Evolutionary conservation across 2,797 vertebrate genomes (phyloP).

Genomic region (Cygnus olor): DNA sequence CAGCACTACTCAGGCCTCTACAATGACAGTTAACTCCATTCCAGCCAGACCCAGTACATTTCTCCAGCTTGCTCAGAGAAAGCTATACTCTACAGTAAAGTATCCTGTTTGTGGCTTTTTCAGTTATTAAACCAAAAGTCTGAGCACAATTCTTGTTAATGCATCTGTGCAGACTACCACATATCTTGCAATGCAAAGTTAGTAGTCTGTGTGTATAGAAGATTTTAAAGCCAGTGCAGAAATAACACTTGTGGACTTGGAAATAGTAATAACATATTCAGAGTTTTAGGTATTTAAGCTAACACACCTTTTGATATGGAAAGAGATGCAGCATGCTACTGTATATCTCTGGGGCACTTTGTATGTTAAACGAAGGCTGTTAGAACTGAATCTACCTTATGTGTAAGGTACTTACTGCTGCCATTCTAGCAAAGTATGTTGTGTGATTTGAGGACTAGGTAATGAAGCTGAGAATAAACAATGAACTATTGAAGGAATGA

Average conservation of each 20-base stretch:
- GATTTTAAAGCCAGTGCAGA: neutral
- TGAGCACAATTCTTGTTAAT: neutral
- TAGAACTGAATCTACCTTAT: constrained; percentile 1
- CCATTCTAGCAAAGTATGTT: neutral
- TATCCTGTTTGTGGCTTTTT: neutral
- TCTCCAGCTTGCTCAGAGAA: neutral
- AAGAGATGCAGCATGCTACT: neutral
- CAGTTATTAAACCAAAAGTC: neutral
- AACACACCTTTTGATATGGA: neutral
- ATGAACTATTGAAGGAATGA: constrained; percentile 27
- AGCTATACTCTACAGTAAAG: neutral
- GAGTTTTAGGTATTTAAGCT: neutral
- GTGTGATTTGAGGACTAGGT: neutral
- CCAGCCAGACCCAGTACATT: neutral
- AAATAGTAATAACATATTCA: neutral
- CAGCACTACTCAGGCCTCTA: neutral
- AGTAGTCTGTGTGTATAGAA: neutral
- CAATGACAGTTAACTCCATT: neutral
- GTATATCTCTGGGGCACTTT: neutral
- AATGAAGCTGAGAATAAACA: constrained; percentile 11
- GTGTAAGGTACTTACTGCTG: neutral
- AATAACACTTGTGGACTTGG: neutral
- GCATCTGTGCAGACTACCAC: neutral
- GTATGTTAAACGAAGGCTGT: neutral
- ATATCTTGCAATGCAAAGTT: neutral